Evolutionary conservation across 2,888 invertebrate genomes (phyloP).

Genomic region (Drosophila mimetica): DNA sequence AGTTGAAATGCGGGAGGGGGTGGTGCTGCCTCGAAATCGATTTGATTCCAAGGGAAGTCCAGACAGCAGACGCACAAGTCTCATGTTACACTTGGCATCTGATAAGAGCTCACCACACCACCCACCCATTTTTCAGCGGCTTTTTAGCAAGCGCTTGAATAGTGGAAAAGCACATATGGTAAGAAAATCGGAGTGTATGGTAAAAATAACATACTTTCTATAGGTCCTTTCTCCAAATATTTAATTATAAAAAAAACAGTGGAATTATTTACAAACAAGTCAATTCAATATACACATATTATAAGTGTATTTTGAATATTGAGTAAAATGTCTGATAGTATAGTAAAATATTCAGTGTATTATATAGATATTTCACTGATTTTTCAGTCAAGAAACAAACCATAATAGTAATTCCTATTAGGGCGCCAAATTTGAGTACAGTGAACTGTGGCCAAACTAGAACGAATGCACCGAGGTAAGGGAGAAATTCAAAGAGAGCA

Average conservation of each 20-base stretch:
- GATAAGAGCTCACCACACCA: constrained; percentile 60
- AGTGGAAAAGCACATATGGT: background rate
- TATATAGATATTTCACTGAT: too few species aligned
- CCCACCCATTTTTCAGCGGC: constrained; percentile 4
- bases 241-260: too few species aligned
- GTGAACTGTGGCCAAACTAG: constrained; percentile 43
- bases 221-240: too few species aligned
- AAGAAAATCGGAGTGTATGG: background rate
- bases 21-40: constrained; percentile 64
- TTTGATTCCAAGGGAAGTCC: constrained; percentile 64
- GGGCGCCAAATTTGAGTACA: constrained; percentile 67
- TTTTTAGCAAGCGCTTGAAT: background rate
- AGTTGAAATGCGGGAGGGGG: constrained; percentile 21
- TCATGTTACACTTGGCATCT: constrained; percentile 70
- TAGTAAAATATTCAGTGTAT: too few species aligned
- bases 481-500: constrained; percentile 5
- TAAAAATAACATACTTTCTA: too few species aligned
- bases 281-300: too few species aligned
- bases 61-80: constrained; percentile 55
- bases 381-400: too few species aligned
- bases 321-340: too few species aligned
- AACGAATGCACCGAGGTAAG: background rate
- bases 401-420: background rate
- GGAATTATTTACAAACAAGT: too few species aligned
- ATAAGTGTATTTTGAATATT: too few species aligned